These are phyloP conservation scores for Corythoichthys intestinalis DNA, from an alignment of 2,113 vertebrate species.

Conservation along the genomic window DNA sequence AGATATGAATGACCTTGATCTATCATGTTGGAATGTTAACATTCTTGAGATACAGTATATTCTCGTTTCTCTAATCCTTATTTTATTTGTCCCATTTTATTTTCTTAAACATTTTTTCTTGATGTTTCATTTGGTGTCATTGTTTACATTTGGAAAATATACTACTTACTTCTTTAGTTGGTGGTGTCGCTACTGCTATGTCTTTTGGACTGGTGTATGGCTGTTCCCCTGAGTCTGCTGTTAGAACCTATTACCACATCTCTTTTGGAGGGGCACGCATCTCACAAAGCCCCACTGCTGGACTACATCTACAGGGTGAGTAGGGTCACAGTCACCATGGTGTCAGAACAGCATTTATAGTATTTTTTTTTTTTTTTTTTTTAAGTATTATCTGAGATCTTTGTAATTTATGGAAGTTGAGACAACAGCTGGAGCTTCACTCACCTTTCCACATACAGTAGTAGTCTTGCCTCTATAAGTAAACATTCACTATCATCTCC, in stretches of 20 bases:
- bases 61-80: background rate
- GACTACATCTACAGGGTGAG: slow-evolving; percentile 96
- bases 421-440: slow-evolving; percentile 26
- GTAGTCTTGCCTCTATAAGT: slow-evolving; percentile 46
- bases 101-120: background rate
- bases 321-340: slow-evolving; percentile 22
- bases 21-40: slow-evolving; percentile 55
- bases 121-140: background rate
- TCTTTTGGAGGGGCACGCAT: slow-evolving; percentile 76
- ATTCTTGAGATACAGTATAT: slow-evolving; percentile 18
- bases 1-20: slow-evolving; percentile 60
- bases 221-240: slow-evolving; percentile 82
- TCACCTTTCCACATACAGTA: slow-evolving; percentile 11
- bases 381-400: slow-evolving; percentile 2
- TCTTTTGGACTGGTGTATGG: slow-evolving; percentile 98
- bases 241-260: slow-evolving; percentile 83
- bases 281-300: slow-evolving; percentile 81
- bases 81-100: background rate
- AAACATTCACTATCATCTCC: slow-evolving; percentile 50
- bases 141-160: background rate
- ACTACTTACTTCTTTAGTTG: slow-evolving; percentile 72
- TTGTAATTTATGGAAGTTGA: background rate
- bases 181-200: slow-evolving; percentile 94
- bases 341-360: background rate
- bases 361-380: background rate